Evolutionary conservation across 2,113 vertebrate species (phyloP), one percentile per base, ranked within the genome.

Genomic region (human): DNA sequence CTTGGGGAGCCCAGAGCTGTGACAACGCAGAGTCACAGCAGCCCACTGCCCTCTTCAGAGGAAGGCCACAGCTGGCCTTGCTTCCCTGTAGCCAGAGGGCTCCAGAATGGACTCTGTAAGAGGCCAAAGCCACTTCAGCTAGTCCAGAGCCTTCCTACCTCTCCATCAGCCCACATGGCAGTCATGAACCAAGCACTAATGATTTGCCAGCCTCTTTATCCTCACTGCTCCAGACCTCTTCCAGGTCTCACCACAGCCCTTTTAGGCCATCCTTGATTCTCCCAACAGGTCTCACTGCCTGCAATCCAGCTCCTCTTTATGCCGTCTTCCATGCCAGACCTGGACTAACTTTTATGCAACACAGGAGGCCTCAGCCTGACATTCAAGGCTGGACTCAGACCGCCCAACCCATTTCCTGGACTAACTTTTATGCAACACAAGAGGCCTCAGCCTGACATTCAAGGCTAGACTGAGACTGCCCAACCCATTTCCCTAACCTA

Each of bases 21-120:
- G 73, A 89, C 72, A 86, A 85, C 81, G 64, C 70, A 76, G 5
- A 89, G 78, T 79, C 85, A 94, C 81, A 95, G 64, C 59, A 94
- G 16, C 78, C 66, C 38, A 88, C 78, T 75, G 70, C 40, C 68
- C 9, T 30, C 79, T 80, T 48, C 48, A 45, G 43, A 93, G 57
- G 30, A 83, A 94, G 68, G 83, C 5, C 32, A 38, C 35, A 79
- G 75, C 57, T 81, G 30, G 45, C 35, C 66, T 93, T 66, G 76
- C 32, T 52, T 72, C 11, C 11, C 45, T 84, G 40, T 45, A 64
- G 38, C 18, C 66, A 88, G 85, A 94, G 64, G 32, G 64, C 38
- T 66, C 57, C 38, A 40, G 59, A 32, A 94, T 13, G 23, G 55
- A 68, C 73, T 89, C n/a, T 81, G 25, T 57, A 45, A 96, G 35